Conservation (phyloP, 2,888 invertebrate species). For the Dioctria linearis region DNA sequence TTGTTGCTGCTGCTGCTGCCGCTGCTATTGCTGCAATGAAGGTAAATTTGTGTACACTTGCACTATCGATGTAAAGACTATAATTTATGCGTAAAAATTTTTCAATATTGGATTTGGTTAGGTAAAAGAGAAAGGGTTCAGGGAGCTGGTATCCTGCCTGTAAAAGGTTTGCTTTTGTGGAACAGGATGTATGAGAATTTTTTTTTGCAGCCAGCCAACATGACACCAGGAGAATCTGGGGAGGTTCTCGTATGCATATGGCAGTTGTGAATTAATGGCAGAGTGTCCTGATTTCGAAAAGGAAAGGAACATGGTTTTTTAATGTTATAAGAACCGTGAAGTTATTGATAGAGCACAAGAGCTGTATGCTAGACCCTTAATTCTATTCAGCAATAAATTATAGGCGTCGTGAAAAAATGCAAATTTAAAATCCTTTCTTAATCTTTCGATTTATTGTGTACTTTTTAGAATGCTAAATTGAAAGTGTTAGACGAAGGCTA, state of each 20-base stretch:
- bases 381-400: constrained; percentile 52
- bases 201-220: constrained; percentile 38
- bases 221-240: constrained; percentile 27
- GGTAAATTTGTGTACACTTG: constrained; percentile 57
- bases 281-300: constrained; percentile 33
- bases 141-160: constrained; percentile 39
- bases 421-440: constrained; percentile 57
- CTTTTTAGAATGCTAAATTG: constrained; percentile 34
- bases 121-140: constrained; percentile 53
- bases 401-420: constrained; percentile 56
- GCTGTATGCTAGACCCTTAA: constrained; percentile 19
- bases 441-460: constrained; percentile 31
- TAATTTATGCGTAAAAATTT: constrained; percentile 61
- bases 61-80: constrained; percentile 57
- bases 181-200: constrained; percentile 59
- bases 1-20: neutral
- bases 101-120: constrained; percentile 54
- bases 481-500: constrained; percentile 33
- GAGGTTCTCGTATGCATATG: constrained; percentile 45
- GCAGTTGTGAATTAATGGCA: constrained; percentile 47
- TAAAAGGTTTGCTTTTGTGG: neutral
- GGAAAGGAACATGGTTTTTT: constrained; percentile 30
- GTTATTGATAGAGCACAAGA: constrained; percentile 30
- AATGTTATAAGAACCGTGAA: constrained; percentile 23
- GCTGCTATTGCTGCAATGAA: neutral